Percentiles rank a stretch among this genome's conserved stretches.
phyloP scores from a whole-genome alignment of 2,888 invertebrate genomes.

The Microctonus brassicae region DNA sequence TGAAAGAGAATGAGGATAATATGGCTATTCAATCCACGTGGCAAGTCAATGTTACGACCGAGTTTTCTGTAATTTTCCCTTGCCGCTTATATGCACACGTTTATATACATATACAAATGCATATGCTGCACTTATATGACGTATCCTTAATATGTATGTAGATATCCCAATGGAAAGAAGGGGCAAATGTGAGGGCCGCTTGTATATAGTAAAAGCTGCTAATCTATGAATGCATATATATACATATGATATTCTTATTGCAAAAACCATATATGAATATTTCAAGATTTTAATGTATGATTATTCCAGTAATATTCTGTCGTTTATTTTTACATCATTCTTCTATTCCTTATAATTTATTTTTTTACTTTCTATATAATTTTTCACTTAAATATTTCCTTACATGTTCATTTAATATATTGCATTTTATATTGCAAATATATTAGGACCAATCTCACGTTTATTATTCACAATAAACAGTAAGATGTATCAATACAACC shows the following conservation, averaged over 20 bases:
- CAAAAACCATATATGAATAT: background rate
- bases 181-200: slow-evolving; percentile 23
- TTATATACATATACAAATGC: background rate
- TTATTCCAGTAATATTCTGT: background rate
- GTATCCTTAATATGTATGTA: background rate
- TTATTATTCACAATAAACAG: background rate
- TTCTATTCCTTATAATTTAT: background rate
- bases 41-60: slow-evolving; percentile 43
- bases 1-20: slow-evolving; percentile 38
- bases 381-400: background rate
- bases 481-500: background rate
- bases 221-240: slow-evolving; percentile 1
- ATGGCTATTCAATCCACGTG: slow-evolving; percentile 38
- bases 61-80: slow-evolving; percentile 49
- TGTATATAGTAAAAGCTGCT: slow-evolving; percentile 19
- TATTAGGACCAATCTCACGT: background rate
- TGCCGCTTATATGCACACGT: slow-evolving; percentile 36
- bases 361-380: background rate
- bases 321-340: background rate
- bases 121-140: background rate
- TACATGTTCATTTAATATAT: background rate
- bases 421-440: background rate
- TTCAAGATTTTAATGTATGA: background rate
- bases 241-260: background rate
- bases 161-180: slow-evolving; percentile 24